Evolutionary conservation across 2,113 vertebrate species (phyloP).

Genomic region (Empidonax traillii): DNA sequence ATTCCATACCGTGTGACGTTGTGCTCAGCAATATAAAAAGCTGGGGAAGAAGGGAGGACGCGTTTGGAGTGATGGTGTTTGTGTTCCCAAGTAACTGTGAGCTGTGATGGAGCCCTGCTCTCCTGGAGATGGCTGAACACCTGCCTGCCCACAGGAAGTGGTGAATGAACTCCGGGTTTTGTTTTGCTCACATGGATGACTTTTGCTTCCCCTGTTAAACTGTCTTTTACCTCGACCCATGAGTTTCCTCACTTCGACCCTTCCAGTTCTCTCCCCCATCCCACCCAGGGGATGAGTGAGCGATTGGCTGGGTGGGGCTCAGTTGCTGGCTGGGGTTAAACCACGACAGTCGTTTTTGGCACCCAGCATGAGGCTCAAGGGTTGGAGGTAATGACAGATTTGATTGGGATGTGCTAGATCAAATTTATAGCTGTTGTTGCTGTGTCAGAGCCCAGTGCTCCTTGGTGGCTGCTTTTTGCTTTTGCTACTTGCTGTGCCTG

Average conservation of each 20-base stretch:
- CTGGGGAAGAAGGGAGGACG: too few species aligned
- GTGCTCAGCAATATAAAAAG: not conserved
- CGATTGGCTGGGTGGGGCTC: not conserved
- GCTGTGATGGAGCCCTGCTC: fast-evolving
- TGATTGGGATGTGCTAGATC: not conserved
- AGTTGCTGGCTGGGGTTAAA: not conserved
- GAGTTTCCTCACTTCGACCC: not conserved
- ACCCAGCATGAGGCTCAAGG: not conserved
- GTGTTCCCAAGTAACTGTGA: not conserved
- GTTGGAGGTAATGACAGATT: not conserved
- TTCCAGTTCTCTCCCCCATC: not conserved
- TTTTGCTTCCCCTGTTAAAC: not conserved
- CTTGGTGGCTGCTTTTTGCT: not conserved
- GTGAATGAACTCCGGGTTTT: not conserved
- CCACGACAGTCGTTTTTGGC: not conserved
- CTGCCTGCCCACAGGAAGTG: not conserved
- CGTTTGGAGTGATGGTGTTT: not conserved
- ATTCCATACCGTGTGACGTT: not conserved
- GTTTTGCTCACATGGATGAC: not conserved
- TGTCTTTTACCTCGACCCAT: not conserved
- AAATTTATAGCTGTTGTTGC: not conserved
- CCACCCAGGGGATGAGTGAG: too few species aligned
- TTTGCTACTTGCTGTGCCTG: not conserved
- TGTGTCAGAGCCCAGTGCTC: not conserved
- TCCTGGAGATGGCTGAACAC: not conserved